Percentiles rank a stretch among this genome's conserved stretches.
phyloP scores from a whole-genome alignment of 2,888 invertebrate species.

The Xestoiulus laeticollis region DNA sequence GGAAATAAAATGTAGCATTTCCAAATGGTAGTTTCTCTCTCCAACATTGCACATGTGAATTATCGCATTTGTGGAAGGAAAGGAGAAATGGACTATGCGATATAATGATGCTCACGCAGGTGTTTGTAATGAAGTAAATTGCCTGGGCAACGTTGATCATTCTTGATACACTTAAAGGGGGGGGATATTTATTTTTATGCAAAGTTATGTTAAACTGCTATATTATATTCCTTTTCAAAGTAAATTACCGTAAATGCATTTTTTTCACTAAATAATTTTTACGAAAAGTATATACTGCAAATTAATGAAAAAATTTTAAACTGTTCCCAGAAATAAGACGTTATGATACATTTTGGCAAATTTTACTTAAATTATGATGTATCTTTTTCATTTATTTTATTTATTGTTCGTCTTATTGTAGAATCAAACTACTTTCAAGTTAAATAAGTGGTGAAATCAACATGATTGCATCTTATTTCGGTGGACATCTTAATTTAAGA shows the following conservation, averaged over 20 bases:
- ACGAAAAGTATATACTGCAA: no score
- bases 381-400: no score
- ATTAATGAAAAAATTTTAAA: no score
- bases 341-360: no score
- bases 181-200: not conserved
- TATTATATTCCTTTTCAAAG: not conserved
- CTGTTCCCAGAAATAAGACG: no score
- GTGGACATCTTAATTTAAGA: no score
- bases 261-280: no score
- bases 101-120: constrained; percentile 28
- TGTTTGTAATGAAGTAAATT: constrained; percentile 41
- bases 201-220: not conserved
- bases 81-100: constrained; percentile 27
- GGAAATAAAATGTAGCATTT: constrained; percentile 38
- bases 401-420: no score
- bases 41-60: not conserved
- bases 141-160: constrained; percentile 40
- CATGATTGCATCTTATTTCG: no score
- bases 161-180: not conserved
- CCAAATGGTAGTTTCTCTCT: not conserved
- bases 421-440: no score
- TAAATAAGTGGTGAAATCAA: no score
- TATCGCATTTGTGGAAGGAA: constrained; percentile 13
- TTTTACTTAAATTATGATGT: no score
- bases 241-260: constrained; percentile 21